Evolutionary conservation across 2,113 vertebrate species (phyloP).

Genomic region (Cacatua alba): DNA sequence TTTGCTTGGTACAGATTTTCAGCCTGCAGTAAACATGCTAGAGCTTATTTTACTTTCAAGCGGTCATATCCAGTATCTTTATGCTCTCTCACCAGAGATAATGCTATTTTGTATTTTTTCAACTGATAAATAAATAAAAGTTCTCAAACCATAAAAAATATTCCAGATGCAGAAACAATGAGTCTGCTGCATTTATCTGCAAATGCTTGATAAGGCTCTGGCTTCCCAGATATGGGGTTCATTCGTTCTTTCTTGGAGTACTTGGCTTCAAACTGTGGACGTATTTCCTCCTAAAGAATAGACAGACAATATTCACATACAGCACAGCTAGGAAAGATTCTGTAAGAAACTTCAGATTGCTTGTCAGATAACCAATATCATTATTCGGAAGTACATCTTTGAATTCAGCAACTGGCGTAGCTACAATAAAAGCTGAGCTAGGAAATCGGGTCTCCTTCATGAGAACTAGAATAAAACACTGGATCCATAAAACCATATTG

Average conservation of each 20-base stretch:
- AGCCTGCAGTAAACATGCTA: not conserved
- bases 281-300: conserved; percentile 88
- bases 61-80: not conserved
- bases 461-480: not conserved
- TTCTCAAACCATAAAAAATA: conserved; percentile 93
- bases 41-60: not conserved
- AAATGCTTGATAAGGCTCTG: conserved; percentile 93
- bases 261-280: conserved; percentile 95
- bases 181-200: conserved; percentile 94
- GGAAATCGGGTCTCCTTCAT: not conserved
- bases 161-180: conserved; percentile 90
- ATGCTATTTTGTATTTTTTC: not conserved
- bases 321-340: not conserved
- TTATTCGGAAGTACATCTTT: not conserved
- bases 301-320: conserved; percentile 16
- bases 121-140: conserved; percentile 34
- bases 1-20: not conserved
- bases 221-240: conserved; percentile 93
- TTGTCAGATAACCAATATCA: not conserved
- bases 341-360: not conserved
- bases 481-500: not conserved
- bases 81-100: not conserved
- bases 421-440: not conserved
- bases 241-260: conserved; percentile 93
- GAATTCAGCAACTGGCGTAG: not conserved